These are phyloP conservation scores for Danaus chrysippus DNA, from an alignment of 2,888 invertebrate species.

Conservation along the genomic window DNA sequence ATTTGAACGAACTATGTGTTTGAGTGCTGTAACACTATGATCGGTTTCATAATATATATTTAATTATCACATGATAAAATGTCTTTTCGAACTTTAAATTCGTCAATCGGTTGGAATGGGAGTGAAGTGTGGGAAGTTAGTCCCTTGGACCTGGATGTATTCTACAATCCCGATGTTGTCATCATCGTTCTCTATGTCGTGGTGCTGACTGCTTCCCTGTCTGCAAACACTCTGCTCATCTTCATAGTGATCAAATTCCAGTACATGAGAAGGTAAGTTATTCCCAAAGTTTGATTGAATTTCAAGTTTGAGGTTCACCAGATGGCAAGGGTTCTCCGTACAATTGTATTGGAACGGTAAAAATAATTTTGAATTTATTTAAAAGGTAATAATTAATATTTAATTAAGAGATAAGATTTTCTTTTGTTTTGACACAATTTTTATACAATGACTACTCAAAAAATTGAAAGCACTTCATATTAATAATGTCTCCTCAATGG, in stretches of 20 bases:
- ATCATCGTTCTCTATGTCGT: slow-evolving; percentile 82
- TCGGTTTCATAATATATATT: too few species aligned
- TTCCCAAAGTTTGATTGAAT: background rate
- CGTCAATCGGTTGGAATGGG: slow-evolving; percentile 46
- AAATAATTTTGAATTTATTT: too few species aligned
- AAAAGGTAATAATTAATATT: too few species aligned
- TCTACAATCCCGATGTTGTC: slow-evolving; percentile 65
- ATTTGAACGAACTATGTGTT: too few species aligned
- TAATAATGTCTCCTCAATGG: too few species aligned
- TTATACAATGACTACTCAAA: too few species aligned
- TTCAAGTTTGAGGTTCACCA: background rate
- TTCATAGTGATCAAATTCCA: slow-evolving; percentile 85
- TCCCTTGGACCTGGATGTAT: slow-evolving; percentile 59
- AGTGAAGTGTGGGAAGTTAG: slow-evolving; percentile 44
- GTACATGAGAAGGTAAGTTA: slow-evolving; percentile 84
- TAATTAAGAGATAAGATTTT: too few species aligned
- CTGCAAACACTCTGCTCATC: slow-evolving; percentile 83
- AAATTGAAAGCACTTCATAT: too few species aligned
- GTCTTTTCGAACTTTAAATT: slow-evolving; percentile 39
- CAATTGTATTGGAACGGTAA: background rate
- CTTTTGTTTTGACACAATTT: too few species aligned
- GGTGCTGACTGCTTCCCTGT: slow-evolving; percentile 81
- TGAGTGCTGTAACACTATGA: too few species aligned
- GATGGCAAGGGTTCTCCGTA: slow-evolving; percentile 1
- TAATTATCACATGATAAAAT: slow-evolving; percentile 24